Evolutionary conservation across 2,888 invertebrate genomes (phyloP).

Genomic region (Philaethria dido): DNA sequence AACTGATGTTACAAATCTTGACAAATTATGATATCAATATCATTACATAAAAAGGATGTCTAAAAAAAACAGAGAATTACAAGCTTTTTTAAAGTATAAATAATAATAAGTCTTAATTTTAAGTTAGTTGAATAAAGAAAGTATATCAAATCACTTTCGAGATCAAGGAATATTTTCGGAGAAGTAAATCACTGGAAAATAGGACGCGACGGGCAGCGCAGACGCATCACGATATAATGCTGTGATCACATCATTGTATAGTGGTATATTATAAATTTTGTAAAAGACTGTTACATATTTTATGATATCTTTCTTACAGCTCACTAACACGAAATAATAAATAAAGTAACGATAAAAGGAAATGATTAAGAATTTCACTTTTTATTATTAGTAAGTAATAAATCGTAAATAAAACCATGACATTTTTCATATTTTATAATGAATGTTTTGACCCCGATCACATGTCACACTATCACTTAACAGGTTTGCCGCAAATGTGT

Average conservation of each 20-base stretch:
- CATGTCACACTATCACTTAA: too few species aligned
- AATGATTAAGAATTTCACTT: too few species aligned
- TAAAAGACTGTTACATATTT: neutral
- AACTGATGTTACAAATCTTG: neutral
- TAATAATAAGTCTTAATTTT: too few species aligned
- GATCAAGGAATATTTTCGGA: conserved; percentile 39
- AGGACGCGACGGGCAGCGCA: conserved; percentile 31
- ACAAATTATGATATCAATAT: neutral
- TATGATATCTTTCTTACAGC: neutral
- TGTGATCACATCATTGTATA: neutral
- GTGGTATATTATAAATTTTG: neutral
- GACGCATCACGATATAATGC: conserved; percentile 5
- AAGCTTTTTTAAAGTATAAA: too few species aligned
- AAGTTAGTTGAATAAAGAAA: conserved; percentile 28
- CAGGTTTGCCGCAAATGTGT: neutral
- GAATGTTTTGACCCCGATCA: neutral
- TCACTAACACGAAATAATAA: neutral
- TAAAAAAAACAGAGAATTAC: too few species aligned
- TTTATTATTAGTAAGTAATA: too few species aligned
- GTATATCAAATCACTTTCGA: conserved; percentile 26
- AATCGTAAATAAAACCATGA: too few species aligned
- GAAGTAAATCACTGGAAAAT: conserved; percentile 42
- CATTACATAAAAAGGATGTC: too few species aligned
- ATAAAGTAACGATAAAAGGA: neutral
- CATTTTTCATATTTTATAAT: neutral